A percentile compares a stretch with the other conserved stretches of the same genome.
Conservation (phyloP, 2,888 invertebrate species). For the Campaea margaritaria region DNA sequence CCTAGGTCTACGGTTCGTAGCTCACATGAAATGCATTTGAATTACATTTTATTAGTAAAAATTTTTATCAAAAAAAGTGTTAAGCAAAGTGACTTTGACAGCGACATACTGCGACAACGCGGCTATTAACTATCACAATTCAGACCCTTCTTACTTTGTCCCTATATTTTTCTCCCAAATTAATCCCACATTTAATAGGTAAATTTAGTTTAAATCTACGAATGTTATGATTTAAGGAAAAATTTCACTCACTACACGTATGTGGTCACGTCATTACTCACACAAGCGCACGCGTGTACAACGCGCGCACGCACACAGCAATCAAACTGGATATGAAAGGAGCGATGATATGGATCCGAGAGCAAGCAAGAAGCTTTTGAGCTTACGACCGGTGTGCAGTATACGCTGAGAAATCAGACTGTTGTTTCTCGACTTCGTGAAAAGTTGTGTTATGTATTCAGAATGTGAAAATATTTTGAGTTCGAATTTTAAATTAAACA, state of each 20-base stretch:
- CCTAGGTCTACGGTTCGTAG: conserved; percentile 2
- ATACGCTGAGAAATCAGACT: conserved; percentile 54
- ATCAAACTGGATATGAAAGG: conserved; percentile 77
- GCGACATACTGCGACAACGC: too few species aligned
- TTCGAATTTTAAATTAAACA: too few species aligned
- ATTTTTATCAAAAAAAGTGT: too few species aligned
- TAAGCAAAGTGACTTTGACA: too few species aligned
- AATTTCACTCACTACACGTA: conserved; percentile 21
- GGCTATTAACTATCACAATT: too few species aligned
- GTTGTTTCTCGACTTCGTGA: background rate
- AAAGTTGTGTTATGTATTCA: conserved; percentile 3
- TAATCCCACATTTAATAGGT: too few species aligned
- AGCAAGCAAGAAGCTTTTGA: conserved; percentile 47
- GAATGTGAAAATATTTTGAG: too few species aligned
- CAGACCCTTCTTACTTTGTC: too few species aligned
- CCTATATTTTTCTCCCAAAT: too few species aligned
- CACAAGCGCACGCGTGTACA: conserved; percentile 10
- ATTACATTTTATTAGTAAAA: too few species aligned
- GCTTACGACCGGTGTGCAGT: conserved; percentile 44
- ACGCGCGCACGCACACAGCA: conserved; percentile 39
- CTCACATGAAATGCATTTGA: background rate
- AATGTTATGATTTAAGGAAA: conserved; percentile 22
- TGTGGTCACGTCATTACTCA: conserved; percentile 27
- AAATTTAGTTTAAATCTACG: conserved; percentile 1
- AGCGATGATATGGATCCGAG: conserved; percentile 76